A percentile compares a stretch with the other conserved stretches of the same genome.
Evolutionary conservation across 2,113 vertebrate species (phyloP).

Genomic region (Dasyornis broadbenti): DNA sequence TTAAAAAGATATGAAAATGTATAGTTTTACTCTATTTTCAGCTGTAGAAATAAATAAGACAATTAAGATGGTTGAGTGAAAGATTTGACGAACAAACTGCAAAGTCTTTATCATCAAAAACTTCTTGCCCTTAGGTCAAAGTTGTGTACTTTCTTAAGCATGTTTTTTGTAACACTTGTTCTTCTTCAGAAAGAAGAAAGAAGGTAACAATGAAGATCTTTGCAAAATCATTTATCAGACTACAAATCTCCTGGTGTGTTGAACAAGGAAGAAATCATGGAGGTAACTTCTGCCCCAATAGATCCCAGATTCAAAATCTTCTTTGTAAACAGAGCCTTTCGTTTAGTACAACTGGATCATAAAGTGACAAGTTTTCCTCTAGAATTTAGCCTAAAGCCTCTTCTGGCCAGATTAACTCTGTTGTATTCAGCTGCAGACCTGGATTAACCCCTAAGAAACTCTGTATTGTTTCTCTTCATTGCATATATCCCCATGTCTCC

Average conservation of each 20-base stretch:
- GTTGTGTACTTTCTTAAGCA: conserved; percentile 49
- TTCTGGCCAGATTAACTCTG: conserved; percentile 70
- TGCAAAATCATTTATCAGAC: conserved; percentile 58
- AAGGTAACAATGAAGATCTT: conserved; percentile 59
- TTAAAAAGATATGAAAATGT: background rate
- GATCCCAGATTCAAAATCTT: conserved; percentile 69
- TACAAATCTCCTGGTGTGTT: conserved; percentile 52
- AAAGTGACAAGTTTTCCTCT: conserved; percentile 71
- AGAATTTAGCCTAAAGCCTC: conserved; percentile 64
- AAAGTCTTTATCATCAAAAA: background rate
- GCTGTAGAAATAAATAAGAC: background rate
- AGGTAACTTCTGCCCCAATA: conserved; percentile 63
- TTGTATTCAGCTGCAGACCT: conserved; percentile 61
- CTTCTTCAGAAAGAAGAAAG: conserved; percentile 28
- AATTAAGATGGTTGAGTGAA: background rate
- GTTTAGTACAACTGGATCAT: conserved; percentile 68
- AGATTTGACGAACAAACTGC: background rate
- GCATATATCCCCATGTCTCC: conserved; percentile 71
- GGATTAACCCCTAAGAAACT: conserved; percentile 72
- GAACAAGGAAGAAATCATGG: conserved; percentile 63
- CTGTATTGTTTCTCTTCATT: conserved; percentile 73
- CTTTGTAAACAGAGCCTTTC: conserved; percentile 72
- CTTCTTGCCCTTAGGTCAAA: conserved; percentile 37
- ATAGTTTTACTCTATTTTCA: background rate
- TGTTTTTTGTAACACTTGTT: conserved; percentile 28